A percentile compares a stretch with the other conserved stretches of the same genome.
Conservation (phyloP, 1,140 invertebrate species). For the Drosophila lini region DNA sequence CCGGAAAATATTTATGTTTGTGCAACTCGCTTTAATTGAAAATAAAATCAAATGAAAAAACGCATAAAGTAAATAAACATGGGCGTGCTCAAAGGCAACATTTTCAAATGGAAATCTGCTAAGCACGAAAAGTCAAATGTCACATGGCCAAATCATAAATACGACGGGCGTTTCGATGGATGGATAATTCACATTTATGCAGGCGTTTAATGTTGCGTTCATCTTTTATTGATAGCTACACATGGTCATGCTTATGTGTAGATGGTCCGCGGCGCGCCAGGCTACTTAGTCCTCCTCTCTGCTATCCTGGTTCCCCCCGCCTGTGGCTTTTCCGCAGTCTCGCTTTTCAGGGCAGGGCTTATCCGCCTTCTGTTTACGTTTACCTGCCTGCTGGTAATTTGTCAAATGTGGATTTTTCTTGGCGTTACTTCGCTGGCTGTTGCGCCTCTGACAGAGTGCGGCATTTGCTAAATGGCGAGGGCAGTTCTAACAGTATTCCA, state of each 20-base stretch:
- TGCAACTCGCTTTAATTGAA: slow-evolving; percentile 38
- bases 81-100: background rate
- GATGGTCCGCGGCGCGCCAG: slow-evolving; percentile 16
- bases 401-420: slow-evolving; percentile 70
- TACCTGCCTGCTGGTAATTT: slow-evolving; percentile 73
- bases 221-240: slow-evolving; percentile 63
- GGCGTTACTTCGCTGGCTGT: slow-evolving; percentile 46
- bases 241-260: slow-evolving; percentile 55
- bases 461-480: slow-evolving; percentile 30
- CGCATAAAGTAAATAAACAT: slow-evolving; percentile 12
- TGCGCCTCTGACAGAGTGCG: slow-evolving; percentile 42
- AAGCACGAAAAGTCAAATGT: slow-evolving; percentile 60
- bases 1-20: slow-evolving; percentile 35
- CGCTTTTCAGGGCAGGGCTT: slow-evolving; percentile 12
- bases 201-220: slow-evolving; percentile 59
- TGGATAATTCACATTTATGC: slow-evolving; percentile 51
- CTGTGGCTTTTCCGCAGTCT: slow-evolving; percentile 26
- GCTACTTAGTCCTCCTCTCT: background rate
- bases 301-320: slow-evolving; percentile 5
- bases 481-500: slow-evolving; percentile 10
- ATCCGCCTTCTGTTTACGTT: slow-evolving; percentile 61
- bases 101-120: slow-evolving; percentile 39
- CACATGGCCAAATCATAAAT: slow-evolving; percentile 35
- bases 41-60: slow-evolving; percentile 30
- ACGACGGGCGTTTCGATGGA: slow-evolving; percentile 4